These are phyloP conservation scores for Nyctalus aviator DNA, from an alignment of 2,797 vertebrate genomes.

Conservation along the genomic window DNA sequence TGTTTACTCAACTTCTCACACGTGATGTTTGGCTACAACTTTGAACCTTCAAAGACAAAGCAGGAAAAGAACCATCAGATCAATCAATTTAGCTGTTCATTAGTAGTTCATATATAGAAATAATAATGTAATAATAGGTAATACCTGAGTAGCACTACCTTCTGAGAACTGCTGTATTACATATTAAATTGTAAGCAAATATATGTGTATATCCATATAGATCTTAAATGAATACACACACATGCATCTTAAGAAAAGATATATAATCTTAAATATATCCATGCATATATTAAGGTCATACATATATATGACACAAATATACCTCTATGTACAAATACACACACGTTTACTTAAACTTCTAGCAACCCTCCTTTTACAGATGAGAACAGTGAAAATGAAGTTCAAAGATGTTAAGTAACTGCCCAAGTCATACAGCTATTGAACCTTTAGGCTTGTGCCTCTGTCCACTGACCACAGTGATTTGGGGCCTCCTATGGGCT, in stretches of 20 bases:
- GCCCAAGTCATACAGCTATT: neutral
- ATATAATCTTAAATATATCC: constrained; percentile 3
- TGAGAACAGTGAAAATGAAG: constrained; percentile 37
- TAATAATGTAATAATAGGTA: constrained; percentile 6
- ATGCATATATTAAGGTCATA: neutral
- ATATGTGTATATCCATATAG: neutral
- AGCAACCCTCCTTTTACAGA: neutral
- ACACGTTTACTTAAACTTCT: constrained; percentile 28
- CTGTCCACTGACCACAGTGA: neutral
- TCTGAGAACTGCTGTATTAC: neutral
- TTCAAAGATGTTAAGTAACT: neutral
- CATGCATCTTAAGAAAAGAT: neutral
- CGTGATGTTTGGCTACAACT: constrained; percentile 5
- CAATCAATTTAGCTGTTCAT: constrained; percentile 14
- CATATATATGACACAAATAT: neutral
- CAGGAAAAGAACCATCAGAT: constrained; percentile 23
- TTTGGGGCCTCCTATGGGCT: neutral
- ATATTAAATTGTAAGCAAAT: neutral
- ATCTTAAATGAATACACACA: neutral
- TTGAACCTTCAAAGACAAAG: constrained; percentile 35
- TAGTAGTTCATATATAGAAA: constrained; percentile 12
- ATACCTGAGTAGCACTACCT: constrained; percentile 33
- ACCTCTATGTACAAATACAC: neutral
- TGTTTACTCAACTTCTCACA: neutral
- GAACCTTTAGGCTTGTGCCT: neutral